These are phyloP conservation scores for Trachymyrmex cornetzi DNA, from an alignment of 1,140 invertebrate genomes.

Conservation along the genomic window DNA sequence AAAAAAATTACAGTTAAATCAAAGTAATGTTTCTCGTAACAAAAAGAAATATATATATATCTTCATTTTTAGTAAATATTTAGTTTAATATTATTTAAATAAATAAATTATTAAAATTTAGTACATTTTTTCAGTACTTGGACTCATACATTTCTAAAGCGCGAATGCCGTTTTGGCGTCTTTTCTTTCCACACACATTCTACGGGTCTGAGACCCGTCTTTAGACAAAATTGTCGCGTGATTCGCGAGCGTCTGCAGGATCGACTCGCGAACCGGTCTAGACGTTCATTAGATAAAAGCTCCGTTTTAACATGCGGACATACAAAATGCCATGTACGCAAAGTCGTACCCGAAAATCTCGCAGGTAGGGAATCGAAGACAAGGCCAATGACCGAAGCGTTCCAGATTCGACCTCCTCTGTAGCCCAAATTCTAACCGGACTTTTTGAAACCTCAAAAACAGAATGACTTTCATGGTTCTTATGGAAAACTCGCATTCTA, in stretches of 20 bases:
- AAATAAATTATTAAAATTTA: too few relatives aligned
- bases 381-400: conserved; percentile 82
- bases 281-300: conserved; percentile 56
- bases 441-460: conserved; percentile 77
- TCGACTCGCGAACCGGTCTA: conserved; percentile 42
- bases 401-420: conserved; percentile 83
- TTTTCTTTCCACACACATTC: not conserved
- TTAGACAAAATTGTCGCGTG: conserved; percentile 17
- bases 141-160: not conserved
- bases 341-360: conserved; percentile 77
- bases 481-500: conserved; percentile 65
- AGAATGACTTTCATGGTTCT: conserved; percentile 76
- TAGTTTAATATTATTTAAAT: too few relatives aligned
- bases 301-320: conserved; percentile 12
- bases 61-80: too few relatives aligned
- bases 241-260: not conserved
- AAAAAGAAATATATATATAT: too few relatives aligned
- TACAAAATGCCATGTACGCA: conserved; percentile 11
- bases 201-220: not conserved
- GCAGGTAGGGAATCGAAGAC: conserved; percentile 74
- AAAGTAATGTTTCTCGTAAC: too few relatives aligned
- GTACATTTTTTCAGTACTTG: not conserved
- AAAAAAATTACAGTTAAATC: too few relatives aligned
- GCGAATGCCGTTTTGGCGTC: not conserved
- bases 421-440: conserved; percentile 85